Conservation (phyloP, 2,113 vertebrate genomes). For the Notiomystis cincta region DNA sequence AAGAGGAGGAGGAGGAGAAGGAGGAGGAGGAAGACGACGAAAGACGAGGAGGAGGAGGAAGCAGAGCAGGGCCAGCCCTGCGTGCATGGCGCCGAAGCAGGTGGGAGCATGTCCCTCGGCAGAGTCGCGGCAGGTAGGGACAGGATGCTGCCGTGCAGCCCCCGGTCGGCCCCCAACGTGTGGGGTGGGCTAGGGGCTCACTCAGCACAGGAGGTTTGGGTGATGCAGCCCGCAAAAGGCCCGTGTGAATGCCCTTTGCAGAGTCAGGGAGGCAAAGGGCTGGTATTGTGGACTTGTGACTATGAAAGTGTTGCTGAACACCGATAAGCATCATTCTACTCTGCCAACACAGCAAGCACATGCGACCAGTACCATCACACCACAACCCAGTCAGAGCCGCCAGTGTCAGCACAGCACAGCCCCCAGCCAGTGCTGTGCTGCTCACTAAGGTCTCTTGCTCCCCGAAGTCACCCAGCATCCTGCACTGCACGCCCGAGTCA, state of each 20-base stretch:
- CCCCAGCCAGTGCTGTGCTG: fast-evolving
- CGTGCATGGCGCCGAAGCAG: not conserved
- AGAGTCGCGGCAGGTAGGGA: not conserved
- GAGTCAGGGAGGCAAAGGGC: not conserved
- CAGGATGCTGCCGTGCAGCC: not conserved
- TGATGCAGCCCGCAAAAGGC: not conserved
- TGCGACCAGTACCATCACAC: fast-evolving
- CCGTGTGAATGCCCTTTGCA: not conserved
- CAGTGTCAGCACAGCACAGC: not conserved
- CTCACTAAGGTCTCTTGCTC: not conserved
- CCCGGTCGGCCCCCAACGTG: fast-evolving
- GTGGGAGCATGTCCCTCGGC: not conserved
- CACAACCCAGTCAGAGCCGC: not conserved
- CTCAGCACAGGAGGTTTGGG: not conserved
- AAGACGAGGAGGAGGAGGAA: not conserved
- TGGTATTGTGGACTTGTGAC: not conserved
- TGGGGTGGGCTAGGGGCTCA: fast-evolving
- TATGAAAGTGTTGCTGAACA: fast-evolving
- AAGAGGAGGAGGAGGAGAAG: not conserved
- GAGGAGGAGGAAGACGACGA: not conserved
- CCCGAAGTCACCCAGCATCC: not conserved
- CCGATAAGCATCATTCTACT: not conserved
- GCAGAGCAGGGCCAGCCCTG: not conserved
- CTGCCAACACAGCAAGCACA: not conserved
- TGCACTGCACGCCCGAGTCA: fast-evolving